phyloP scores from a whole-genome alignment of 2,888 invertebrate species.

The Andrena hattorfiana region DNA sequence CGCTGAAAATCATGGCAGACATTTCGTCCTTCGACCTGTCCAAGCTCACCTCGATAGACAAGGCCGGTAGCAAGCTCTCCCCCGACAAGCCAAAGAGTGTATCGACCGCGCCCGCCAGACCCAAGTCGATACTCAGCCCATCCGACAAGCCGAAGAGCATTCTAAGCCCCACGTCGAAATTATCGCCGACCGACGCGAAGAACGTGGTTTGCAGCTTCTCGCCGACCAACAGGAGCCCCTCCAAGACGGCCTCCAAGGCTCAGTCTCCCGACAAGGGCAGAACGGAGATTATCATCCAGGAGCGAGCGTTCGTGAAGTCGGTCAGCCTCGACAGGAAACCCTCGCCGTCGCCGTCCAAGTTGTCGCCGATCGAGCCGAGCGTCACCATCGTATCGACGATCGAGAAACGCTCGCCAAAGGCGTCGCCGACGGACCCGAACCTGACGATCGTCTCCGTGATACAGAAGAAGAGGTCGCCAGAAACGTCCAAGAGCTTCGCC shows the following conservation, averaged over 20 bases:
- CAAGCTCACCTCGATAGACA: constrained; percentile 75
- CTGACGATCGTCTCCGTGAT: constrained; percentile 79
- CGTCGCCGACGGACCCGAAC: constrained; percentile 78
- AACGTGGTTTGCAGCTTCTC: constrained; percentile 70
- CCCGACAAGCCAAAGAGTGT: constrained; percentile 85
- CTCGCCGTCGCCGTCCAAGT: constrained; percentile 71
- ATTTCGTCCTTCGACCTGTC: constrained; percentile 79
- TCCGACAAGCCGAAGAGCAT: constrained; percentile 77
- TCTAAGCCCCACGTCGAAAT: constrained; percentile 76
- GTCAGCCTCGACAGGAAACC: constrained; percentile 79
- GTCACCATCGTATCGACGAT: constrained; percentile 77
- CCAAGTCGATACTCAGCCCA: constrained; percentile 76
- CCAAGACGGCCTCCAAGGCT: constrained; percentile 67
- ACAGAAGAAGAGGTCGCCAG: constrained; percentile 79
- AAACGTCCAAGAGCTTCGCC: constrained; percentile 60
- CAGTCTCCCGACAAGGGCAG: constrained; percentile 69
- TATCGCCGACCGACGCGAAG: constrained; percentile 77
- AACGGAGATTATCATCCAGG: constrained; percentile 64
- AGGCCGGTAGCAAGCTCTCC: constrained; percentile 61
- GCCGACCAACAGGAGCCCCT: constrained; percentile 76
- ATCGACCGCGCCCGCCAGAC: constrained; percentile 75
- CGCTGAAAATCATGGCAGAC: constrained; percentile 79
- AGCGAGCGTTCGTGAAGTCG: constrained; percentile 72
- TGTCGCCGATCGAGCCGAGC: constrained; percentile 77
- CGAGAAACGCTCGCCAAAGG: constrained; percentile 76